Base-by-base conservation (phyloP, 1,140 invertebrate species). In the Bombus haemorrhoidalis region DNA sequence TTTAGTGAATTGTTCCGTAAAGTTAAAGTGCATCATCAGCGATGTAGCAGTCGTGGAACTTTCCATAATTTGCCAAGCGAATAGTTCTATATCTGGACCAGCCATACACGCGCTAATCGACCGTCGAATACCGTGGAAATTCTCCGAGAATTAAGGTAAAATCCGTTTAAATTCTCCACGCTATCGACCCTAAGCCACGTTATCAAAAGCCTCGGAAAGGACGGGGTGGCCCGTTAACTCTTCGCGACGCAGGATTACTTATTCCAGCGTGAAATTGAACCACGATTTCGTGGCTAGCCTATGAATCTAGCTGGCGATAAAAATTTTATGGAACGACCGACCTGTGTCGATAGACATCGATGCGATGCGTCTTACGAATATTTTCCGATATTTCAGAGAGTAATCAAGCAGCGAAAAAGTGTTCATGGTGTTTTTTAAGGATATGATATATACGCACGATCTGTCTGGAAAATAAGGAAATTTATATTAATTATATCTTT, bases 181-280 rank as follows among this genome's bases (percentile, higher is more conserved):
- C 22, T 22, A 59, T 59, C 18, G 74, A 57, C 2, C 47, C 47
- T 73, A 32, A 76, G 74, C 74, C 74, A 15, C 22, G 53, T 62
- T 77, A 77, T 76, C 75, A 25, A 15, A 59, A 34, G 74, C 10
- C 57, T 57, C 34, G 18, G 1, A 34, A 39, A 10, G 25, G 69
- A 15, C 22, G 34, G 22, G 22, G 37, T 4, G 34, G 22, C 32
- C 22, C 15, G 53, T 76, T 75, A 75, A 68, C 59, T 25, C 18
- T 37, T 53, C 81, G 28, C 62, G 43, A 53, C 43, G 73, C 13
- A 41, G 62, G 73, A 66, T 69, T 47, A 77, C 74, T 77, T 83
- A 69, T 41, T 68, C 62, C 81, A 69, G 18, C 81, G 81, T 83
- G 81, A 83, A 83, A 83, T 83, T 83, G 81, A 83, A 77, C 81